Conservation (phyloP, 30 jellyfish, hydroid and myxozoan genomes). For the Hydra vulgaris region DNA sequence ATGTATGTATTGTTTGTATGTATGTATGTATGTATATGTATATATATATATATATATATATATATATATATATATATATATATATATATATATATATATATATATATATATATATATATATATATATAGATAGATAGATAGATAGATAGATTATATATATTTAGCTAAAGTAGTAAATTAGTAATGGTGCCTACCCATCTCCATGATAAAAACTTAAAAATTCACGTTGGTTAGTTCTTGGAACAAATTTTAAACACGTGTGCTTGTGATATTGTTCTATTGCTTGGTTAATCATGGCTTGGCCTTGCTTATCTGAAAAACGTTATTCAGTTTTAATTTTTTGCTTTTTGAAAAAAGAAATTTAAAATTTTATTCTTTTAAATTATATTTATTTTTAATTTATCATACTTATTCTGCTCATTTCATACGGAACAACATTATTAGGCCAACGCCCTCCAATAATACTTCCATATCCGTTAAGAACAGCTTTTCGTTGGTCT, state of each 20-base stretch:
- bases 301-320: background rate
- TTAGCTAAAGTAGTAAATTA: too few species aligned
- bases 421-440: background rate
- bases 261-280: background rate
- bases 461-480: background rate
- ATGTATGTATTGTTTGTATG: too few species aligned
- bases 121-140: too few species aligned
- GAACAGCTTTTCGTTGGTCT: background rate
- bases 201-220: background rate
- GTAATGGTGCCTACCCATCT: background rate
- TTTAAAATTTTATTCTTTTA: too few species aligned
- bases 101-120: too few species aligned
- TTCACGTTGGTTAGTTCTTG: background rate
- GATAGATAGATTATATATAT: too few species aligned
- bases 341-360: too few species aligned
- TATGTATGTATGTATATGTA: too few species aligned
- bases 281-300: background rate
- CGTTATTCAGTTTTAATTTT: background rate
- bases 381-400: too few species aligned
- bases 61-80: too few species aligned
- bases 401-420: background rate
- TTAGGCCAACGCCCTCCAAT: background rate
- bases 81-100: too few species aligned
- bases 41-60: too few species aligned
- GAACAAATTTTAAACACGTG: background rate